Evolutionary conservation across 2,797 vertebrate genomes (phyloP), one percentile per base, ranked within the genome.

Genomic region (Argyrosomus regius): DNA sequence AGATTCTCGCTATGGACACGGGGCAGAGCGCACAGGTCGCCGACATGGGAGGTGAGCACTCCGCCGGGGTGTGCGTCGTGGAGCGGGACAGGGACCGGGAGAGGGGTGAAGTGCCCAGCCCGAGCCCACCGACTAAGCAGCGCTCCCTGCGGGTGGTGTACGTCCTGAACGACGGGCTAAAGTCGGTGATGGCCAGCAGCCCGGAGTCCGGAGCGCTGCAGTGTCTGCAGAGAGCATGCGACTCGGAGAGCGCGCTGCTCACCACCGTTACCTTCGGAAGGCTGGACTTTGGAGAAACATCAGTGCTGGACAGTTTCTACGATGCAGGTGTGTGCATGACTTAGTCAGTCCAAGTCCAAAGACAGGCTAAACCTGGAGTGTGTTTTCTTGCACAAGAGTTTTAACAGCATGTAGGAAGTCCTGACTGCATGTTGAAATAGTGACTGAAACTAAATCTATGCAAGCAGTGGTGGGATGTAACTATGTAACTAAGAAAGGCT

Each of bases 241-340:
- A 97, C 85, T 90, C 96, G 0, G 95, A 97, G 89, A 97, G 96
- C 28, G 97, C 96, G 1, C 96, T 96, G 86, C 95, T 98, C 22
- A 93, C 91, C 88, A 96, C 94, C 0, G 92, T 98, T 60, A 95
- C 96, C 66, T 98, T 98, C 66, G 96, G 96, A 0, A 88, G 96
- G 63, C 92, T 99, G 74, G 97, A 99, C 93, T 97, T 98, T 59
- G 97, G 97, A 10, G 97, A 98, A 80, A 97, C 96, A 0, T 94
- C 95, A 0, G 96, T 97, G 82, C 95, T 99, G 77, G 97, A 99
- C 87, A 93, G 96, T 57, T 98, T 99, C 95, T 98, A 98, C 90
- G 94, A 97, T 16, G 97, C 98, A 87, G 97, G 97, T 98, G 93
- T 61, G 88, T 17, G 35, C 35, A 39, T 39, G 35, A 39, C 6